phyloP scores from a whole-genome alignment of 2,797 vertebrate species.

The Lacerta bilineata region DNA sequence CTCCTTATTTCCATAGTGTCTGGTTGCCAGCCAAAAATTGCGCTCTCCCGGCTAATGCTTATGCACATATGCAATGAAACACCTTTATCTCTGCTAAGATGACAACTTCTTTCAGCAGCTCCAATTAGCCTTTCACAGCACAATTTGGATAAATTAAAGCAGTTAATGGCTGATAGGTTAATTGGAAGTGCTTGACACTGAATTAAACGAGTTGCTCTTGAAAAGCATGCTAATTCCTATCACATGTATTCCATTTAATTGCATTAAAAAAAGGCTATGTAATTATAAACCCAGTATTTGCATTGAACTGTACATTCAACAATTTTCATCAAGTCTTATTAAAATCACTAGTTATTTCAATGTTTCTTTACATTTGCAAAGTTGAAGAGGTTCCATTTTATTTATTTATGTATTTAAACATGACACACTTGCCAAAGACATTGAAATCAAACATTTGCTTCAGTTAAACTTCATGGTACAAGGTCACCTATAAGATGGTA shows the following conservation, averaged over 20 bases:
- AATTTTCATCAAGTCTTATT: neutral
- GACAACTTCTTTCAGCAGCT: neutral
- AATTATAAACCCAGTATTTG: slow-evolving; percentile 11
- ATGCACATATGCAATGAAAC: neutral
- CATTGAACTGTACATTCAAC: neutral
- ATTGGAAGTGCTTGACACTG: slow-evolving; percentile 50
- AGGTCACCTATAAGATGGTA: neutral
- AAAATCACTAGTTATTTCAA: too few relatives aligned
- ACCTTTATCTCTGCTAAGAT: slow-evolving; percentile 48
- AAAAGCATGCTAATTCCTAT: slow-evolving; percentile 22
- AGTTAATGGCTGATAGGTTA: slow-evolving; percentile 29
- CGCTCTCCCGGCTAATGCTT: neutral
- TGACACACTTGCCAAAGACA: neutral
- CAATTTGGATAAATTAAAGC: slow-evolving; percentile 41
- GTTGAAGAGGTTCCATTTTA: neutral
- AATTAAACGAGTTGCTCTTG: slow-evolving; percentile 25
- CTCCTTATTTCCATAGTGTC: neutral
- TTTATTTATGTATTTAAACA: slow-evolving; percentile 1
- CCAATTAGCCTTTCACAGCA: slow-evolving; percentile 47
- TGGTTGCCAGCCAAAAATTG: neutral
- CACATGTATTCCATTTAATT: slow-evolving; percentile 33
- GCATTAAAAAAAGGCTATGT: neutral
- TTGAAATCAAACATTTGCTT: neutral
- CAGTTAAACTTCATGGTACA: neutral
- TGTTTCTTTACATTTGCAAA: neutral